A percentile compares a stretch with the other conserved stretches of the same genome.
These are phyloP conservation scores for Cryptotermes secundus DNA, from an alignment of 1,140 invertebrate species.

Conservation along the genomic window DNA sequence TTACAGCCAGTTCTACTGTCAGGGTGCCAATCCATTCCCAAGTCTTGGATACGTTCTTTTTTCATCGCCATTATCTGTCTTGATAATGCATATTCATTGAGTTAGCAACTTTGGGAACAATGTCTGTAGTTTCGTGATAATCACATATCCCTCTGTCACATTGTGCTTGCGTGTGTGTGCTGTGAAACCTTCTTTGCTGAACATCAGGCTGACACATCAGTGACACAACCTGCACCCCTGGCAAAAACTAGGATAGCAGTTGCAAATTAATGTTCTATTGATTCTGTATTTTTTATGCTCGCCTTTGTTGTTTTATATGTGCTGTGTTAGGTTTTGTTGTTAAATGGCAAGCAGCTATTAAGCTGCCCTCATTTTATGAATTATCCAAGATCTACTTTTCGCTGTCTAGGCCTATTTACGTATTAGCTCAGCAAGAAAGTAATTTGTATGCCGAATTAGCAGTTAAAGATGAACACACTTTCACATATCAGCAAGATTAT, in stretches of 20 bases:
- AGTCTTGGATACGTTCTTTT: too few species aligned
- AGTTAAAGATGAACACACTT: background rate
- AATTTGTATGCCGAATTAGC: background rate
- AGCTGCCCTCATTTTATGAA: background rate
- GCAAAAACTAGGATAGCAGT: background rate
- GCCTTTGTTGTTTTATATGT: background rate
- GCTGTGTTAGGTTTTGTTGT: background rate
- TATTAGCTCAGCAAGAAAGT: background rate
- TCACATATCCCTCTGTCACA: background rate
- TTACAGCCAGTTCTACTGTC: too few species aligned
- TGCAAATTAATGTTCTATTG: constrained; percentile 25
- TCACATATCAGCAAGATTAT: background rate
- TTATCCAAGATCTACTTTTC: background rate
- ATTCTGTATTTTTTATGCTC: constrained; percentile 41
- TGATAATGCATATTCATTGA: too few species aligned
- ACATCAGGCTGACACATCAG: constrained; percentile 15
- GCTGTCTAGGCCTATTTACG: background rate
- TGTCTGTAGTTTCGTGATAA: too few species aligned
- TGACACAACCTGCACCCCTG: background rate
- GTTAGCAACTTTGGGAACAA: too few species aligned
- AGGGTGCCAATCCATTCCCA: too few species aligned
- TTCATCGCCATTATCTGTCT: too few species aligned
- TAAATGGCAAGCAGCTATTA: background rate
- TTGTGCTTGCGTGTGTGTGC: background rate
- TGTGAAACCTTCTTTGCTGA: background rate